Evolutionary conservation across 2,888 invertebrate genomes (phyloP).

Genomic region (Spialia ferax): DNA sequence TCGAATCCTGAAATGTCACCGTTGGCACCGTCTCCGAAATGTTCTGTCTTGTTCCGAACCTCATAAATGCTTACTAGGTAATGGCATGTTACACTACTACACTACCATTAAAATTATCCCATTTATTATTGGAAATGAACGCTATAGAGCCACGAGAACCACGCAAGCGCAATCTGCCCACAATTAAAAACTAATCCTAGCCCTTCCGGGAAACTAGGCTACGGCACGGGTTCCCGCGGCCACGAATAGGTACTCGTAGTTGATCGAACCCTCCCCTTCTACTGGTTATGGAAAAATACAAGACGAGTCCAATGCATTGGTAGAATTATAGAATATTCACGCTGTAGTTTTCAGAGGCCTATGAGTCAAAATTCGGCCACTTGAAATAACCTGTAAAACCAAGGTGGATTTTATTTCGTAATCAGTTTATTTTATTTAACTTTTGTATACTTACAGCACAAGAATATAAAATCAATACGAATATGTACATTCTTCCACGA

Average conservation of each 20-base stretch:
- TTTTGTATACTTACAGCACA: too few species aligned
- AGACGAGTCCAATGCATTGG: neutral
- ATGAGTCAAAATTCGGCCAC: too few species aligned
- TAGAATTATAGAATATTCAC: neutral
- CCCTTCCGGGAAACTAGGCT: conserved; percentile 6
- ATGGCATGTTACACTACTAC: neutral
- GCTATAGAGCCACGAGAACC: neutral
- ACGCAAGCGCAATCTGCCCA: neutral
- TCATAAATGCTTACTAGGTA: too few species aligned
- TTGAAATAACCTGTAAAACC: too few species aligned
- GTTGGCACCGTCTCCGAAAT: too few species aligned
- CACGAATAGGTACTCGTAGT: neutral
- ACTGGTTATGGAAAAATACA: neutral
- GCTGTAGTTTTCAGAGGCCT: neutral
- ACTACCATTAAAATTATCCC: neutral
- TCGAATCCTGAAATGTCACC: too few species aligned
- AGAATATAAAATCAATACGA: too few species aligned
- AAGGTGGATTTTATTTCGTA: too few species aligned
- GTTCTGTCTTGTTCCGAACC: too few species aligned
- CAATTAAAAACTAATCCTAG: conserved; percentile 5
- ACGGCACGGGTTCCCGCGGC: conserved; percentile 1
- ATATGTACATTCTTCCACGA: too few species aligned
- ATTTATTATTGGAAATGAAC: neutral
- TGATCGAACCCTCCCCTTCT: neutral
- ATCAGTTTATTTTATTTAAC: too few species aligned